Evolutionary conservation across 1,140 invertebrate species (phyloP).

Genomic region (Saccostrea glomerata): DNA sequence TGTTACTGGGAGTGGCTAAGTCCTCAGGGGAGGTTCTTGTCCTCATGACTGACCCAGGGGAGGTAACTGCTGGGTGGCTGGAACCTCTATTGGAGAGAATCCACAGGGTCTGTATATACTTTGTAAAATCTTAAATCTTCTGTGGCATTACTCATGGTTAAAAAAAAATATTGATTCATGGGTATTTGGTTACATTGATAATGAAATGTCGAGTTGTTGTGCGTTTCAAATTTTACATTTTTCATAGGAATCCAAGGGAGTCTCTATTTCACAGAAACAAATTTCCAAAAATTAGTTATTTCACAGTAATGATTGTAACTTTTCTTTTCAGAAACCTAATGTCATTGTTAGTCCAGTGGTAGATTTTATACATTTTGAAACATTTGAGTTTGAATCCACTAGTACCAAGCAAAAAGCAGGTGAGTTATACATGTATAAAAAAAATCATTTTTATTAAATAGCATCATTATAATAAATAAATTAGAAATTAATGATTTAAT

Average conservation of each 20-base stretch:
- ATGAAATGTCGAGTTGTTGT: not conserved
- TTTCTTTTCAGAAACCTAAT: constrained; percentile 70
- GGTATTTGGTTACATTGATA: not conserved
- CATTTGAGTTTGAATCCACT: constrained; percentile 81
- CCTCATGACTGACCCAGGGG: constrained; percentile 79
- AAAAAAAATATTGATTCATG: not conserved
- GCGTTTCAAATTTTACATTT: too few relatives aligned
- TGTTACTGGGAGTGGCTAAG: constrained; percentile 77
- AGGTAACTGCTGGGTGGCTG: constrained; percentile 79
- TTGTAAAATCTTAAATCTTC: not conserved
- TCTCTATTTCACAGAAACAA: too few relatives aligned
- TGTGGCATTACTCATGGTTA: too few relatives aligned
- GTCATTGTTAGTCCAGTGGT: constrained; percentile 81
- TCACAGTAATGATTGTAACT: too few relatives aligned
- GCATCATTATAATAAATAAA: not conserved
- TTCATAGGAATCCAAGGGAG: too few relatives aligned
- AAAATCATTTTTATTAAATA: too few relatives aligned
- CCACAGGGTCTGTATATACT: constrained; percentile 67
- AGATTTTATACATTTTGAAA: constrained; percentile 81
- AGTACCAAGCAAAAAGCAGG: constrained; percentile 80
- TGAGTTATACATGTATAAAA: constrained; percentile 40
- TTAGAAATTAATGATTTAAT: not conserved
- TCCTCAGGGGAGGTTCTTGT: constrained; percentile 78
- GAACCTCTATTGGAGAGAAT: constrained; percentile 78
- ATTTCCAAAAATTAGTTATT: too few relatives aligned